Percentiles rank a stretch among this genome's conserved stretches.
phyloP scores from a whole-genome alignment of 2,113 vertebrate species.

The Jacana jacana region DNA sequence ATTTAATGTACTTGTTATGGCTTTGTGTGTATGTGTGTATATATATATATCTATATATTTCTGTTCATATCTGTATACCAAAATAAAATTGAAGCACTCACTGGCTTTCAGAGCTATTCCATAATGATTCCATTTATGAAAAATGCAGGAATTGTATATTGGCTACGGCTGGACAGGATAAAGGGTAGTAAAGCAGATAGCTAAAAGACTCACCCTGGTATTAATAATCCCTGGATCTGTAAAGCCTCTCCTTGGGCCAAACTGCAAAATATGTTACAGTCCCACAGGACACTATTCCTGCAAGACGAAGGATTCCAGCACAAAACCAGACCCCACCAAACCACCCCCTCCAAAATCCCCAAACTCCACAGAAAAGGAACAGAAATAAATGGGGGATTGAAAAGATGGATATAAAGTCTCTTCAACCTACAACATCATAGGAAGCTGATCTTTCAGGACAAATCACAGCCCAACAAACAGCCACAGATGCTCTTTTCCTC shows the following conservation, averaged over 20 bases:
- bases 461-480: neutral
- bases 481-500: neutral
- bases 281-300: neutral
- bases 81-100: neutral
- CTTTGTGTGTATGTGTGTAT: neutral
- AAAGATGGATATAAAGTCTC: neutral
- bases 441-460: neutral
- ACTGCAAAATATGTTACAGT: neutral
- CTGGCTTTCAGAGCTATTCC: neutral
- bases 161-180: neutral
- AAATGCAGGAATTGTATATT: neutral
- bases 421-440: neutral
- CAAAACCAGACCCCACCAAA: neutral
- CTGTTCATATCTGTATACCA: neutral
- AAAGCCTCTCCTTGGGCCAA: neutral
- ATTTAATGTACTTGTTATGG: neutral
- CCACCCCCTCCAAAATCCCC: accelerated
- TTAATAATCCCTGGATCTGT: neutral
- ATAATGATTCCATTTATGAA: neutral
- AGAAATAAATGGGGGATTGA: neutral
- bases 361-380: neutral
- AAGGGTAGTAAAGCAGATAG: neutral
- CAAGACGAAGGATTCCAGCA: neutral
- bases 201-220: neutral
- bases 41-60: neutral